These are phyloP conservation scores for Xenotilapia leptura DNA, from an alignment of 2,113 vertebrate genomes.

Conservation along the genomic window DNA sequence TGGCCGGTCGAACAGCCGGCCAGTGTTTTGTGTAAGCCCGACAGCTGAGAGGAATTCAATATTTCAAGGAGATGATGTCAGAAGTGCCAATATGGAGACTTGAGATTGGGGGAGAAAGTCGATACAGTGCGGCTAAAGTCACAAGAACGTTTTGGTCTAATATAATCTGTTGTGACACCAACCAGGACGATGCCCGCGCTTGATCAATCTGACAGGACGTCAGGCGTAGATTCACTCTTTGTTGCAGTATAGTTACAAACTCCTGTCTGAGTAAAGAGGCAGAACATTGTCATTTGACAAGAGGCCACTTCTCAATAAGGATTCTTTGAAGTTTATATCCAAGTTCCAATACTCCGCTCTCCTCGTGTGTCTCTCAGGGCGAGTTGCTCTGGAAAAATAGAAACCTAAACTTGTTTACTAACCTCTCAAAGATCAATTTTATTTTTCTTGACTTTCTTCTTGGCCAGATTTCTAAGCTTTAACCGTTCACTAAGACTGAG, in stretches of 20 bases:
- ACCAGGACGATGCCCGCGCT: constrained; percentile 34
- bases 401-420: neutral
- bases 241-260: constrained; percentile 27
- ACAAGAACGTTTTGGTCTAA: constrained; percentile 54
- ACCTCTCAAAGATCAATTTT: neutral
- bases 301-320: neutral
- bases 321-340: neutral
- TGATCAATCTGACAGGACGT: constrained; percentile 57
- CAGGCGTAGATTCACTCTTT: constrained; percentile 34
- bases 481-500: neutral
- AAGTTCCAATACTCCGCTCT: neutral
- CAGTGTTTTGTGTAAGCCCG: constrained; percentile 52
- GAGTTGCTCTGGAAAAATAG: neutral
- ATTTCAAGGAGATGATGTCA: constrained; percentile 76
- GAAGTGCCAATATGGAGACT: constrained; percentile 68
- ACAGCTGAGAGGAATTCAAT: constrained; percentile 70
- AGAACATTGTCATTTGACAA: constrained; percentile 19
- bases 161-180: constrained; percentile 69
- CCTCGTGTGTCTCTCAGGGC: neutral
- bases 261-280: constrained; percentile 16
- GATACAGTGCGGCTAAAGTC: constrained; percentile 62
- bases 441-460: neutral
- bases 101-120: constrained; percentile 62
- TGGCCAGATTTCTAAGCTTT: neutral
- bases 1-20: constrained; percentile 28